These are phyloP conservation scores for Drosophila mojavensis DNA, from an alignment of 1,140 invertebrate species.

Conservation along the genomic window DNA sequence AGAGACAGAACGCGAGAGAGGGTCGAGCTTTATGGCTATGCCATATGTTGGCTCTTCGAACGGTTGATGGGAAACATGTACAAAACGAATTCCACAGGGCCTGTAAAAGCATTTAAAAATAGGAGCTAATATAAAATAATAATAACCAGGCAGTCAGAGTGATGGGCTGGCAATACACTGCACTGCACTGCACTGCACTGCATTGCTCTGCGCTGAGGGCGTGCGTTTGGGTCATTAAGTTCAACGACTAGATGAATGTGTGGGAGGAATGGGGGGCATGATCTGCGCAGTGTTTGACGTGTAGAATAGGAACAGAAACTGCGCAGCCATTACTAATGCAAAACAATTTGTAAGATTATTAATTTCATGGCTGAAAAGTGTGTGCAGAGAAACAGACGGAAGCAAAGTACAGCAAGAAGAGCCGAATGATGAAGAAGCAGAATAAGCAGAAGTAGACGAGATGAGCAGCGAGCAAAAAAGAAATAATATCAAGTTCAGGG, in stretches of 20 bases:
- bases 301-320: constrained; percentile 51
- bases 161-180: constrained; percentile 9
- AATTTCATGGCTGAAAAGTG: constrained; percentile 67
- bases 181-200: constrained; percentile 16
- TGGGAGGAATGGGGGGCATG: constrained; percentile 15
- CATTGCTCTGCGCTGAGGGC: constrained; percentile 43
- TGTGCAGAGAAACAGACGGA: constrained; percentile 42
- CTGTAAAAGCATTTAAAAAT: constrained; percentile 74
- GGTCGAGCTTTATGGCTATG: not conserved
- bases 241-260: constrained; percentile 6
- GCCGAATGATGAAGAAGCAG: constrained; percentile 14
- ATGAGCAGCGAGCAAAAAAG: constrained; percentile 15
- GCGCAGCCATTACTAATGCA: constrained; percentile 68
- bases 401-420: constrained; percentile 43
- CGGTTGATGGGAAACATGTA: constrained; percentile 16
- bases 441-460: constrained; percentile 9
- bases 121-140: constrained; percentile 46
- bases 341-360: constrained; percentile 73
- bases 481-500: constrained; percentile 38
- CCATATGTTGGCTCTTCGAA: constrained; percentile 6
- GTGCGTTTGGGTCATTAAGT: constrained; percentile 53
- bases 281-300: constrained; percentile 31
- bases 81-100: constrained; percentile 59
- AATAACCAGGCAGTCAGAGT: constrained; percentile 46
- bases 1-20: not conserved